Percentiles rank a stretch among this genome's conserved stretches.
Conservation (phyloP, 2,113 vertebrate species). For the Sinocyclocheilus rhinocerous region DNA sequence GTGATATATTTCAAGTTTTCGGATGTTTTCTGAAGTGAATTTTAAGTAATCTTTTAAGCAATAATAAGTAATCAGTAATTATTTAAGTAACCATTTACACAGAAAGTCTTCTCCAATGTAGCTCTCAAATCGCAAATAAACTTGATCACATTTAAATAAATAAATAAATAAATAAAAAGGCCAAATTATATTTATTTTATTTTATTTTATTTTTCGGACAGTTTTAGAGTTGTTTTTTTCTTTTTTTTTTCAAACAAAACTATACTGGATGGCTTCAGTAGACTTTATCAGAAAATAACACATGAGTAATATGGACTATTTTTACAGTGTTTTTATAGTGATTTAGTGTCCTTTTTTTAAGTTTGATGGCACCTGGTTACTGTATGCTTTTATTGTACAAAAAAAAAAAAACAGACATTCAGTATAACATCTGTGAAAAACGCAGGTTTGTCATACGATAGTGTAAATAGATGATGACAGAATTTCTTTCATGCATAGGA, state of each 20-base stretch:
- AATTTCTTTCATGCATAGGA: neutral
- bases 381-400: neutral
- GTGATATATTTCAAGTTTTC: neutral
- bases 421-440: neutral
- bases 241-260: too few species aligned
- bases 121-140: neutral
- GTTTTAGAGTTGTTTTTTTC: too few species aligned
- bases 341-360: neutral
- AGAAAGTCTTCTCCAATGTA: neutral
- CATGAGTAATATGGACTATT: neutral
- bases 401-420: neutral
- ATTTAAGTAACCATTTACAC: neutral
- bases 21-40: neutral
- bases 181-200: too few species aligned
- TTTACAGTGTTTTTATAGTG: neutral
- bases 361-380: neutral
- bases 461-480: neutral
- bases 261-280: too few species aligned
- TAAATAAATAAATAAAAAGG: too few species aligned
- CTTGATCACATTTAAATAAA: neutral
- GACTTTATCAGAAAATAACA: too few species aligned
- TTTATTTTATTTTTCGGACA: too few species aligned
- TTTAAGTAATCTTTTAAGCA: too few species aligned
- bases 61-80: too few species aligned
- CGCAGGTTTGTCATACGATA: neutral